phyloP scores from a whole-genome alignment of 2,797 vertebrate genomes.

The Etheostoma perlongum region DNA sequence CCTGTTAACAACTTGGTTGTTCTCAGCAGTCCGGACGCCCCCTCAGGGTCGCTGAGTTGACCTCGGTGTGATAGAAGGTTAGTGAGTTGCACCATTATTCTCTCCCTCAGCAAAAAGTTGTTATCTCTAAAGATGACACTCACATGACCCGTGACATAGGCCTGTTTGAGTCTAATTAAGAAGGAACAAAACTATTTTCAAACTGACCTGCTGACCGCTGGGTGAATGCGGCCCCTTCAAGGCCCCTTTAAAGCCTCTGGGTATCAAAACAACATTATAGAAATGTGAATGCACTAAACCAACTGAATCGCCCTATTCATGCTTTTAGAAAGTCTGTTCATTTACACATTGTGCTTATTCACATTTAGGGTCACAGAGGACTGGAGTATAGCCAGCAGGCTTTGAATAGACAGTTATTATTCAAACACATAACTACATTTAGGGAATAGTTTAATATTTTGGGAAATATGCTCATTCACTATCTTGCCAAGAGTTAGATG shows the following conservation, averaged over 20 bases:
- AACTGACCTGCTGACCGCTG: constrained; percentile 54
- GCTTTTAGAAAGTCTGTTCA: not conserved
- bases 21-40: constrained; percentile 42
- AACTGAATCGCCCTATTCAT: not conserved
- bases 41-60: constrained; percentile 47
- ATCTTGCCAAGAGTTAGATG: not conserved
- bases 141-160: constrained; percentile 59
- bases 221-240: constrained; percentile 44
- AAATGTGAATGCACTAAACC: not conserved
- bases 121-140: constrained; percentile 55
- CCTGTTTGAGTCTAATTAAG: constrained; percentile 62
- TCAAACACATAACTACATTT: not conserved
- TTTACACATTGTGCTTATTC: not conserved
- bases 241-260: constrained; percentile 5
- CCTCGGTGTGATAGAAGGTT: constrained; percentile 60
- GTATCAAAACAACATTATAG: constrained; percentile 12
- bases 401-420: not conserved
- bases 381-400: not conserved
- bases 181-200: constrained; percentile 36
- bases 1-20: constrained; percentile 44
- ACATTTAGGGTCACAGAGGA: not conserved
- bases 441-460: not conserved
- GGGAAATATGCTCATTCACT: not conserved
- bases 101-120: constrained; percentile 53
- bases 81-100: constrained; percentile 38